Conservation (phyloP, 1,140 invertebrate species). For the Himalopsyche phryganea region DNA sequence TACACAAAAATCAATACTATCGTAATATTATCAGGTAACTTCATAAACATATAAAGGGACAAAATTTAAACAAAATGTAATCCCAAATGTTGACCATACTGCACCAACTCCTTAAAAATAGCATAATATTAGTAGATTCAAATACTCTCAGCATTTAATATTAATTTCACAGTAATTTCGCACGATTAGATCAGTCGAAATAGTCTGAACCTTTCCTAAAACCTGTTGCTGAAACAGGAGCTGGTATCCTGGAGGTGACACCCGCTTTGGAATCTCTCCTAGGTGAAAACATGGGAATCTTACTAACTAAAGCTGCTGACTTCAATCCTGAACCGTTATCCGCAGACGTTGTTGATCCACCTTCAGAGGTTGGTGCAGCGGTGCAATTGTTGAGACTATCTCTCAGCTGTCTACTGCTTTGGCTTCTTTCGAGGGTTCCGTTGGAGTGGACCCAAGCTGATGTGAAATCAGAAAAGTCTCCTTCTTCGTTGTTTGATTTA, state of each 20-base stretch:
- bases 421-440: constrained; percentile 58
- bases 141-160: background rate
- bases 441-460: constrained; percentile 72
- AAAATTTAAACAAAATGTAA: background rate
- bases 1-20: no score
- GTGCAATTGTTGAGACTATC: constrained; percentile 33
- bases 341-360: constrained; percentile 20
- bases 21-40: background rate
- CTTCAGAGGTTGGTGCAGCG: constrained; percentile 16
- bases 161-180: background rate
- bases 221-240: constrained; percentile 49
- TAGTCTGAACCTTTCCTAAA: constrained; percentile 44
- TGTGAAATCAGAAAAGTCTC: constrained; percentile 64
- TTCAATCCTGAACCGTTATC: constrained; percentile 35
- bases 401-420: constrained; percentile 48
- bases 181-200: constrained; percentile 15
- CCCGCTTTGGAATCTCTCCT: constrained; percentile 56
- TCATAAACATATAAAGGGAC: background rate
- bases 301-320: constrained; percentile 42
- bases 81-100: background rate
- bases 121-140: background rate
- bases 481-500: constrained; percentile 54
- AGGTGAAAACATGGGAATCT: constrained; percentile 40
- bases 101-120: background rate
- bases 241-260: constrained; percentile 53